Conservation (phyloP, 2,797 vertebrate species). For the Clarias laeviceps region DNA sequence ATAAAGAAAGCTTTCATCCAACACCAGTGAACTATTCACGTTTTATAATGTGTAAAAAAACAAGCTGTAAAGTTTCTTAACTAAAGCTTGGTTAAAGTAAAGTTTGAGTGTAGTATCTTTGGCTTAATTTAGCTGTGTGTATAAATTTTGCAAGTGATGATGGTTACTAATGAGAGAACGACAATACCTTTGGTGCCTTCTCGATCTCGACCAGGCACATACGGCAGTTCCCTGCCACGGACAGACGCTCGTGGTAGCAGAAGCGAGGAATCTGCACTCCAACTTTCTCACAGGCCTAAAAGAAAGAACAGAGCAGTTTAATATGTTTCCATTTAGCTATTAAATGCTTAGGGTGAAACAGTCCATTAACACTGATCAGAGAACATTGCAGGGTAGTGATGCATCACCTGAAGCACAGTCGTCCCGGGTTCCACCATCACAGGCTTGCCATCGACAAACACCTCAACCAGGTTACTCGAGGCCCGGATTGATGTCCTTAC, state of each 20-base stretch:
- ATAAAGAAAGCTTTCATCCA: no score
- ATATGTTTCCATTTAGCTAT: neutral
- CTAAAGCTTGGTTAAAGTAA: neutral
- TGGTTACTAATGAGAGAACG: neutral
- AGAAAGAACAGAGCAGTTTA: neutral
- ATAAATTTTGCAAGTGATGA: neutral
- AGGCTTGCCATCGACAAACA: slow-evolving; percentile 93
- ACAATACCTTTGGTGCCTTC: slow-evolving; percentile 78
- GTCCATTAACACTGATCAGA: neutral
- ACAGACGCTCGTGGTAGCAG: slow-evolving; percentile 97
- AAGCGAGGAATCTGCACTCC: slow-evolving; percentile 96
- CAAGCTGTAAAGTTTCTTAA: neutral
- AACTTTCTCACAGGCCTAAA: slow-evolving; percentile 89
- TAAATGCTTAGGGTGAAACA: neutral
- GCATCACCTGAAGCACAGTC: slow-evolving; percentile 90
- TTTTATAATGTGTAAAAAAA: neutral
- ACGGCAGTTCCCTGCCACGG: slow-evolving; percentile 95
- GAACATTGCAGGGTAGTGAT: neutral
- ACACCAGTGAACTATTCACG: no score
- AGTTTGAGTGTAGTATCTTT: neutral
- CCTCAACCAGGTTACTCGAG: slow-evolving; percentile 90
- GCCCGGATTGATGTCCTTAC: slow-evolving; percentile 80
- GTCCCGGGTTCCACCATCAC: slow-evolving; percentile 92
- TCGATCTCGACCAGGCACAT: slow-evolving; percentile 99
- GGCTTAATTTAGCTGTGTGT: neutral